Evolutionary conservation across 2,113 vertebrate species (phyloP).

Genomic region (Rhinoderma darwinii): DNA sequence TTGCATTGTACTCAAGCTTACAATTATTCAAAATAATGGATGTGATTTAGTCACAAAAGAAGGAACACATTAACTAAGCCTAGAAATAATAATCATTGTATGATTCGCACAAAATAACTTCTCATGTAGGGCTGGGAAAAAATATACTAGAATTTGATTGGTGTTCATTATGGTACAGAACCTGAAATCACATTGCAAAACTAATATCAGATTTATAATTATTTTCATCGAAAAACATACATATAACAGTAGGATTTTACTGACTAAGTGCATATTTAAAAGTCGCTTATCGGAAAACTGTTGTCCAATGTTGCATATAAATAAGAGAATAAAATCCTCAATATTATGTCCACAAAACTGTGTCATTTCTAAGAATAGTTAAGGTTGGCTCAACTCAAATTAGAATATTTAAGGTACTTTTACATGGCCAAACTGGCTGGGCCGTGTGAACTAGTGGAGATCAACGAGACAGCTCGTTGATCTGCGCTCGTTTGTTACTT

Average conservation of each 20-base stretch:
- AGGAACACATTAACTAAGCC: conserved; percentile 46
- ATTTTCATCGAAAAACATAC: background rate
- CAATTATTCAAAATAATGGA: conserved; percentile 53
- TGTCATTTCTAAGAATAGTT: too few relatives aligned
- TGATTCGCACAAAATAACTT: conserved; percentile 25
- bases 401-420: background rate
- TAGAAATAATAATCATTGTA: conserved; percentile 50
- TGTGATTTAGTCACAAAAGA: conserved; percentile 38
- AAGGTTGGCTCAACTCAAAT: background rate
- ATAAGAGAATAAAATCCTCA: background rate
- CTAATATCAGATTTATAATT: background rate
- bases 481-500: too few relatives aligned
- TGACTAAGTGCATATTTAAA: background rate
- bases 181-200: conserved; percentile 23
- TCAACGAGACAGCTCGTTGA: too few relatives aligned
- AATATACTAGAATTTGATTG: conserved; percentile 7
- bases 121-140: conserved; percentile 21
- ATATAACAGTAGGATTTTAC: background rate
- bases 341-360: background rate
- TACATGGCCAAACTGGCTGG: too few relatives aligned
- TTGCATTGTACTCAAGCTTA: conserved; percentile 43
- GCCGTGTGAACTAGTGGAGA: too few relatives aligned
- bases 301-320: background rate
- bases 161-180: conserved; percentile 11
- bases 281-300: background rate